Base-by-base conservation (phyloP, 2,113 vertebrate genomes). In the Tretioscincus oriximinensis region DNA sequence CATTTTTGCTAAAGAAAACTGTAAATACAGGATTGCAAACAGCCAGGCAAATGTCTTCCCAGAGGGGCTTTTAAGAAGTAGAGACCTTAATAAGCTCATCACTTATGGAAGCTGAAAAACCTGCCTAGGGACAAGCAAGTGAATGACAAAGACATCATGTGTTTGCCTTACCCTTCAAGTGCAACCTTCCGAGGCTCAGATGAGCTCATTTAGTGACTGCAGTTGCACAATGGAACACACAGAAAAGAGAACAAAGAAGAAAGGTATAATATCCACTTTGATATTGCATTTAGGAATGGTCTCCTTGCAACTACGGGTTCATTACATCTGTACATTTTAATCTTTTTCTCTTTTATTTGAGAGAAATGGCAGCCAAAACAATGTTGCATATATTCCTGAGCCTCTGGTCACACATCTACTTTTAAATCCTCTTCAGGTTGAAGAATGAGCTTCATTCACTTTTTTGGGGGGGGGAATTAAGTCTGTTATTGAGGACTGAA, bases 51-150 rank as follows among this genome's bases (percentile, higher is more conserved):
- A 85, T 64, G 64, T 86, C 68, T 86, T 89, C 82, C 67, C 11
- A 21, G 47, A 80, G 80, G 90, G 58, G 87, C 83, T 90, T 87
- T 93, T 86, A 92, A 90, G 88, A 85, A 92, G 77, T 76, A 88
- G 81, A 90, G 83, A 54, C 80, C 82, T 86, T 91, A 91, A 93
- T 88, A 84, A 92, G 78, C 78, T 93, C 84, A 94, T 92, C 84
- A 85, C 73, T 93, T 88, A 81, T 9, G 87, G 91, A 94, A 83
- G 41, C 85, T 86, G 83, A 90, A 90, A 41, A 87, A 87, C 68
- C 85, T 85, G 86, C 86, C 91, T 90, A 78, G 85, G 84, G 86
- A 88, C 81, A 92, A 85, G 74, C 41, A 76, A 74, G 35, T 76
- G 81, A 93, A 88, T 76, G 18, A 66, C 49, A 91, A 85, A 87